Evolutionary conservation across 2,113 vertebrate species (phyloP).

Genomic region (Brevimyrus niger): DNA sequence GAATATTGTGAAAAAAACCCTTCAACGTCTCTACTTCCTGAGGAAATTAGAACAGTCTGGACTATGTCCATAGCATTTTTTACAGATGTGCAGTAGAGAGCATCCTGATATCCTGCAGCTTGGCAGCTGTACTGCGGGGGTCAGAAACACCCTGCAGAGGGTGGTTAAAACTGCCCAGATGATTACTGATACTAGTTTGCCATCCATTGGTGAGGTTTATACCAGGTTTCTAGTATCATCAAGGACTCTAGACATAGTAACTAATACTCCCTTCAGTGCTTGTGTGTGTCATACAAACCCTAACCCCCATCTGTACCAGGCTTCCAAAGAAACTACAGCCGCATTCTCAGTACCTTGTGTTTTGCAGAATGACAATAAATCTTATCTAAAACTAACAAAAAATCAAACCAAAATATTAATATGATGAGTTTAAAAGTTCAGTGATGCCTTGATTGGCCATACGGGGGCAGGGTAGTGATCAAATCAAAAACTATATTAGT

Average conservation of each 20-base stretch:
- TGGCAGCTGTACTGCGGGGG: not conserved
- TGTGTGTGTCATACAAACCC: not conserved
- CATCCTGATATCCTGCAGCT: not conserved
- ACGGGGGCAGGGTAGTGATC: not conserved
- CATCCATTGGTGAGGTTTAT: not conserved
- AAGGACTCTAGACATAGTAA: not conserved
- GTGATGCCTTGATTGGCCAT: not conserved
- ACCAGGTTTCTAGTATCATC: not conserved
- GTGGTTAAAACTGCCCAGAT: not conserved
- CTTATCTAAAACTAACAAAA: not conserved
- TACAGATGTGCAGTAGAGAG: not conserved
- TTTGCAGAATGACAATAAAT: not conserved
- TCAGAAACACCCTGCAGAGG: not conserved
- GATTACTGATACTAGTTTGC: not conserved
- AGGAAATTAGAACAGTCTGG: not conserved
- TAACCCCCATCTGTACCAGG: not conserved
- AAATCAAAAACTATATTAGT: not conserved
- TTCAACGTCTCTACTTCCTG: not conserved
- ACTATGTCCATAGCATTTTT: not conserved
- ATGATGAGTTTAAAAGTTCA: not conserved
- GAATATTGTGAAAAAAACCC: not conserved
- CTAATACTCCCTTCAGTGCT: not conserved
- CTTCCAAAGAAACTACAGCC: not conserved
- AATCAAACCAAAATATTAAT: not conserved
- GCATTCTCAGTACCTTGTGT: not conserved